These are phyloP conservation scores for Spodoptera litura DNA, from an alignment of 1,140 invertebrate genomes.

Conservation along the genomic window DNA sequence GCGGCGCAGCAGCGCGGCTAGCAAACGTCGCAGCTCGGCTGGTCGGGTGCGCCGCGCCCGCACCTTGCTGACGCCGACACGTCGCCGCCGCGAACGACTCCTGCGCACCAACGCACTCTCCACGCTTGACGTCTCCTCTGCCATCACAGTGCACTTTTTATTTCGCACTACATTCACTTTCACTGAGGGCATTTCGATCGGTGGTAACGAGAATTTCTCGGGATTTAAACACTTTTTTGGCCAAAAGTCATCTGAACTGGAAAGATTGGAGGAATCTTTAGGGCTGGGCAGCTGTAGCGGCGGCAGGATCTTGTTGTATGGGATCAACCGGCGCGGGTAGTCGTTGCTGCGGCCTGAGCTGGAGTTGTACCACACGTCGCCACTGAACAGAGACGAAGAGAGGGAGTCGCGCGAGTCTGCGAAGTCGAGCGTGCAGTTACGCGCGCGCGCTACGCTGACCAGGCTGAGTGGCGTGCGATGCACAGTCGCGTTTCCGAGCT, in stretches of 20 bases:
- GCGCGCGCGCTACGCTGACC: conserved; percentile 48
- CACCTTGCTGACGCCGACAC: conserved; percentile 52
- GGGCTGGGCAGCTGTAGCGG: conserved; percentile 67
- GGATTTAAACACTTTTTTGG: conserved; percentile 59
- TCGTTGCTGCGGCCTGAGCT: conserved; percentile 56
- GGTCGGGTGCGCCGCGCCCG: conserved; percentile 40
- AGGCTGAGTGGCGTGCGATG: conserved; percentile 59
- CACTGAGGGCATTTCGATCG: conserved; percentile 63
- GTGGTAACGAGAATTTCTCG: conserved; percentile 71
- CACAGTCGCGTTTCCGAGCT: conserved; percentile 62
- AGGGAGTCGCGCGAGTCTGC: conserved; percentile 55
- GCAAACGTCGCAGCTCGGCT: conserved; percentile 61
- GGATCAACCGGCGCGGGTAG: conserved; percentile 59
- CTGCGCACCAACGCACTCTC: conserved; percentile 41
- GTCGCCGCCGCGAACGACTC: conserved; percentile 40
- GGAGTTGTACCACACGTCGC: conserved; percentile 69
- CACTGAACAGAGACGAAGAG: conserved; percentile 70
- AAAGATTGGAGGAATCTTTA: conserved; percentile 50
- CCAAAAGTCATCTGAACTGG: conserved; percentile 67
- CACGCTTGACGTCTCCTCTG: conserved; percentile 49
- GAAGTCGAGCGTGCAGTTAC: conserved; percentile 58
- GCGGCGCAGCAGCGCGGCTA: conserved; percentile 65
- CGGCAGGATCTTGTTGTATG: conserved; percentile 67
- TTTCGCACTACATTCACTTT: conserved; percentile 36
- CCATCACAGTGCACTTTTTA: conserved; percentile 17